Conservation (phyloP, 2,888 invertebrate species). For the Pyrgus malvae region DNA sequence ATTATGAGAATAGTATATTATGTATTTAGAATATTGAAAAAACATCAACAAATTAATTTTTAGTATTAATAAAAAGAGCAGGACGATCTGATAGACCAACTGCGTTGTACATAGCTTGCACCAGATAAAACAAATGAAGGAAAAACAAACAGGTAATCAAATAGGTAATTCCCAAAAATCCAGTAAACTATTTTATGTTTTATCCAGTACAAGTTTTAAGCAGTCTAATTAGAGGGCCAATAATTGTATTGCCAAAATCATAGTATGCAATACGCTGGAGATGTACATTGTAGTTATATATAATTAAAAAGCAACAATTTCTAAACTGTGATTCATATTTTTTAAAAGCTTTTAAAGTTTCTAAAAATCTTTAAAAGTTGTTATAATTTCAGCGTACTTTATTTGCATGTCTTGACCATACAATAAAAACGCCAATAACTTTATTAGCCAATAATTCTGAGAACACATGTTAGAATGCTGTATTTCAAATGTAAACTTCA, state of each 20-base stretch:
- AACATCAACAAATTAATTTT: no score
- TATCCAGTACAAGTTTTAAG: slow-evolving; percentile 25
- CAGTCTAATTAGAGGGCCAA: slow-evolving; percentile 1
- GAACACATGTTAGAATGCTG: not conserved
- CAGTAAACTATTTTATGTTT: not conserved
- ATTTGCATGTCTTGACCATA: not conserved
- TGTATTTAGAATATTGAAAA: no score
- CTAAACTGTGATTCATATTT: no score
- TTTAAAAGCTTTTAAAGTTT: no score
- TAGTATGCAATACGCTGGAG: no score
- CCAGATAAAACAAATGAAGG: slow-evolving; percentile 24
- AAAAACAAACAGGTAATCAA: not conserved
- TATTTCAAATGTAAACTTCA: not conserved
- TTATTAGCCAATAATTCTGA: not conserved
- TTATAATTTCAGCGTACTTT: not conserved
- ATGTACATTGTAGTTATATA: no score
- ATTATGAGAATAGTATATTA: no score
- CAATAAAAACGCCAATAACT: slow-evolving; percentile 4
- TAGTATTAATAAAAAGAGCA: slow-evolving; percentile 44
- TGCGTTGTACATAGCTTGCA: slow-evolving; percentile 34
- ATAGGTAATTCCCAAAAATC: not conserved
- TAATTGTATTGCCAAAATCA: slow-evolving; percentile 6
- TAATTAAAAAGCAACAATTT: no score
- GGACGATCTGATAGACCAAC: slow-evolving; percentile 40
- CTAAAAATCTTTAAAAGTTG: no score